Percentiles rank a stretch among this genome's conserved stretches.
phyloP scores from a whole-genome alignment of 1,140 invertebrate species.

The Listronotus oregonensis region DNA sequence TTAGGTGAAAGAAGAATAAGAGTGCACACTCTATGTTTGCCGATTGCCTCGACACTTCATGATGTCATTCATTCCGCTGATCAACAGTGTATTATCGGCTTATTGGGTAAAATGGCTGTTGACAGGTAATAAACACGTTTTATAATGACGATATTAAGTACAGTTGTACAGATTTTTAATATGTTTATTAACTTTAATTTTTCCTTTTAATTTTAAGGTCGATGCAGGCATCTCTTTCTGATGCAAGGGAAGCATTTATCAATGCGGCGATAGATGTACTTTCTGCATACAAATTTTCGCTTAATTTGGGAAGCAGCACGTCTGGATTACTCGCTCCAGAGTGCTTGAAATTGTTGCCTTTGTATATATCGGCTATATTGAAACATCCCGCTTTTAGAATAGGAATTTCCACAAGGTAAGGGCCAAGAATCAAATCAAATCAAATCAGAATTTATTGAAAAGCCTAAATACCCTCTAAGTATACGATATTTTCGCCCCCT shows the following conservation, averaged over 20 bases:
- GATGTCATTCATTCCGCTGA: constrained; percentile 93
- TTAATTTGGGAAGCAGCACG: constrained; percentile 64
- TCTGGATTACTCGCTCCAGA: constrained; percentile 74
- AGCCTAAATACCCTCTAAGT: too few species aligned
- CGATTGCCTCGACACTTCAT: constrained; percentile 80
- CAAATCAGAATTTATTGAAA: constrained; percentile 7
- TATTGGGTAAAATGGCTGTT: constrained; percentile 96
- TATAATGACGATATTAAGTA: too few species aligned
- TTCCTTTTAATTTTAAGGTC: constrained; percentile 62
- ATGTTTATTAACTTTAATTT: not conserved
- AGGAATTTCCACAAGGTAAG: constrained; percentile 80
- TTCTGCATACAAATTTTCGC: constrained; percentile 76
- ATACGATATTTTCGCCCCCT: too few species aligned
- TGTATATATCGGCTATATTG: constrained; percentile 88
- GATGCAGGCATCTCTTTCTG: constrained; percentile 79
- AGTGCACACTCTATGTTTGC: constrained; percentile 95
- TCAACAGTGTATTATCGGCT: constrained; percentile 89
- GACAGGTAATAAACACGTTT: constrained; percentile 61
- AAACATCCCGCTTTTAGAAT: constrained; percentile 90
- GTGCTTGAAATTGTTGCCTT: constrained; percentile 79
- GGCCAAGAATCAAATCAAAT: constrained; percentile 63
- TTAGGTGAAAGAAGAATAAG: constrained; percentile 89
- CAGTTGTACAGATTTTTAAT: too few species aligned
- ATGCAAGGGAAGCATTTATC: constrained; percentile 94
- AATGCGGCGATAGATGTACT: constrained; percentile 94